These are phyloP conservation scores for Burhinus bistriatus DNA, from an alignment of 2,113 vertebrate genomes.

Conservation along the genomic window DNA sequence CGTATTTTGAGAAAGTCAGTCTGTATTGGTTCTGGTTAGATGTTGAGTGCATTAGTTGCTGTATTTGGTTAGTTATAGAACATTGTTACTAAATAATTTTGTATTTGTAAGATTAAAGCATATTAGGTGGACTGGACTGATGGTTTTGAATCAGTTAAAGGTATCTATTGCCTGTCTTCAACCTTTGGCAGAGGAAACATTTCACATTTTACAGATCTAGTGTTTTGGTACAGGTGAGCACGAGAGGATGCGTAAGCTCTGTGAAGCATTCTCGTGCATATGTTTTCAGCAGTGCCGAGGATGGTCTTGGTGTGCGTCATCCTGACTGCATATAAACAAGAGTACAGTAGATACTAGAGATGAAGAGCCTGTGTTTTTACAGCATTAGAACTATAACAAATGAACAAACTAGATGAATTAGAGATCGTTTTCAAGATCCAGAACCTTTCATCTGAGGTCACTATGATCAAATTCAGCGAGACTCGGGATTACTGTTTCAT, in stretches of 20 bases:
- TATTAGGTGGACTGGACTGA: background rate
- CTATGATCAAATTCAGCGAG: background rate
- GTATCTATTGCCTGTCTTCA: background rate
- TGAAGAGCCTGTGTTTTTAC: background rate
- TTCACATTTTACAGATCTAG: background rate
- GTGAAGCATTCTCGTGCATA: fast-evolving
- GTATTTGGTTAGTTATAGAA: background rate
- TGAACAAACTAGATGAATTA: background rate
- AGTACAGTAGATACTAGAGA: background rate
- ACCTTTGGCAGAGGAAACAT: background rate
- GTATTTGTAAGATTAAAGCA: fast-evolving
- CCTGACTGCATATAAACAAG: background rate
- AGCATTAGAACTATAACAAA: background rate
- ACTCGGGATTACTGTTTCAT: background rate
- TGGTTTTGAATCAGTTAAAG: background rate
- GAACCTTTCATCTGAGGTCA: background rate
- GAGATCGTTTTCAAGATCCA: background rate
- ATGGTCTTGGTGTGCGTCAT: background rate
- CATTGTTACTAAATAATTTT: background rate
- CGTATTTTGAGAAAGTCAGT: background rate
- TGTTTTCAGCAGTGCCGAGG: background rate
- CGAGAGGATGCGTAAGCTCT: fast-evolving
- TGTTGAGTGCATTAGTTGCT: background rate
- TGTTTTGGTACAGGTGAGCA: fast-evolving
- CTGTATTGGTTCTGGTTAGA: background rate